phyloP scores from a whole-genome alignment of 2,888 invertebrate species.

The Brachyptera putata region DNA sequence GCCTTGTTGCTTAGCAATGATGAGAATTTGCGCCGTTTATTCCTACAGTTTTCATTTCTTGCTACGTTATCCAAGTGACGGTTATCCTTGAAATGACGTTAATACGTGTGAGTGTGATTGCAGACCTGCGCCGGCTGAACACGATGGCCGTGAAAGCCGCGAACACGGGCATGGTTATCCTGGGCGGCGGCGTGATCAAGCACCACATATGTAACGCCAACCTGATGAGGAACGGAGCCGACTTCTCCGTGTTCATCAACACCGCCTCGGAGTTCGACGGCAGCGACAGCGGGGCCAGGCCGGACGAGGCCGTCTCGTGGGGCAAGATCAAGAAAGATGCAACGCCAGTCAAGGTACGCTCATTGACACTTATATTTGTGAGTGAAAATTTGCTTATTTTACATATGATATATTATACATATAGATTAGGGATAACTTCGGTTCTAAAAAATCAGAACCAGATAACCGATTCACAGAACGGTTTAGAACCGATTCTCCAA shows the following conservation, averaged over 20 bases:
- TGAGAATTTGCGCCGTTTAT: too few relatives aligned
- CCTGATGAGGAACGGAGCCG: constrained; percentile 97
- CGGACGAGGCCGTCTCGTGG: constrained; percentile 99
- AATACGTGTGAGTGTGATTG: too few relatives aligned
- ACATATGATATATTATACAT: too few relatives aligned
- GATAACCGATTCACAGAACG: too few relatives aligned
- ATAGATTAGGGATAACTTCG: too few relatives aligned
- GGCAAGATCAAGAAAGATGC: constrained; percentile 91
- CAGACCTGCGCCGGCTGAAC: constrained; percentile 84
- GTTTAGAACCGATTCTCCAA: too few relatives aligned
- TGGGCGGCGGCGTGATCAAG: constrained; percentile 96
- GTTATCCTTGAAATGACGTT: too few relatives aligned
- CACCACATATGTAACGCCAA: constrained; percentile 99
- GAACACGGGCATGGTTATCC: constrained; percentile 93
- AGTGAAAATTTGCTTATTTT: too few relatives aligned
- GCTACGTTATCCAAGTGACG: too few relatives aligned
- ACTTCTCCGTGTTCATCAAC: constrained; percentile 92
- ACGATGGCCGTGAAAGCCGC: constrained; percentile 89
- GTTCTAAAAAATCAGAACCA: too few relatives aligned
- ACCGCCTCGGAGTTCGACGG: constrained; percentile 96
- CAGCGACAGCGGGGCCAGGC: constrained; percentile 94
- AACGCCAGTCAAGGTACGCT: constrained; percentile 74
- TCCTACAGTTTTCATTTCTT: too few relatives aligned
- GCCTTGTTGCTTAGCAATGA: too few relatives aligned
- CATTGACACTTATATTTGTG: constrained; percentile 27